A percentile compares a stretch with the other conserved stretches of the same genome.
Conservation (phyloP, 64 coral and sea anemone genomes). For the Actinia equina region DNA sequence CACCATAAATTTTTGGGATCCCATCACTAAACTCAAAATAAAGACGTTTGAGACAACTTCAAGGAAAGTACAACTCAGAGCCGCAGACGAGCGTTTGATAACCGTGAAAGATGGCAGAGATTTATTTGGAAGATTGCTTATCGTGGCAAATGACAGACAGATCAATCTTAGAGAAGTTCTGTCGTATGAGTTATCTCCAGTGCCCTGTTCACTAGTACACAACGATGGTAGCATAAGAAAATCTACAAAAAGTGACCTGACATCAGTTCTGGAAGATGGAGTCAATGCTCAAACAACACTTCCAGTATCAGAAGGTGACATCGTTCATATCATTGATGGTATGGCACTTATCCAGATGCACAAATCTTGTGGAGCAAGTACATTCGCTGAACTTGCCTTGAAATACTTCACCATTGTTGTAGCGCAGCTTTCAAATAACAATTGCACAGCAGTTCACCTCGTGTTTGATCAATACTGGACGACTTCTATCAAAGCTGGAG, state of each 20-base stretch:
- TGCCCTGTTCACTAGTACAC: slow-evolving; percentile 46
- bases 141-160: slow-evolving; percentile 36
- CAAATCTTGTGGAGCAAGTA: slow-evolving; percentile 11
- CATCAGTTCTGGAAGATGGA: slow-evolving; percentile 31
- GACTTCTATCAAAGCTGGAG: slow-evolving; percentile 59
- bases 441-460: slow-evolving; percentile 15
- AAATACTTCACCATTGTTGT: slow-evolving; percentile 34
- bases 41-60: slow-evolving; percentile 36
- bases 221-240: slow-evolving; percentile 51
- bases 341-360: slow-evolving; percentile 37
- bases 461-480: slow-evolving; percentile 45
- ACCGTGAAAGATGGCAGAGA: slow-evolving; percentile 41
- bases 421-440: slow-evolving; percentile 22
- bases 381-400: slow-evolving; percentile 11
- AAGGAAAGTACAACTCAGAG: slow-evolving; percentile 31
- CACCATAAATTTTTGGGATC: slow-evolving; percentile 9
- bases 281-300: slow-evolving; percentile 33
- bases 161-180: slow-evolving; percentile 47
- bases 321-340: slow-evolving; percentile 34
- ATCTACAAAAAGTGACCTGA: slow-evolving; percentile 46
- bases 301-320: slow-evolving; percentile 6
- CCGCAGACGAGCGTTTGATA: slow-evolving; percentile 25
- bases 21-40: slow-evolving; percentile 25
- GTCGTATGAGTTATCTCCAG: slow-evolving; percentile 49
- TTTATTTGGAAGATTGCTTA: slow-evolving; percentile 44